Evolutionary conservation across 2,888 invertebrate species (phyloP), one percentile per base, ranked within the genome.

Genomic region (Siphonodentalium dalli): DNA sequence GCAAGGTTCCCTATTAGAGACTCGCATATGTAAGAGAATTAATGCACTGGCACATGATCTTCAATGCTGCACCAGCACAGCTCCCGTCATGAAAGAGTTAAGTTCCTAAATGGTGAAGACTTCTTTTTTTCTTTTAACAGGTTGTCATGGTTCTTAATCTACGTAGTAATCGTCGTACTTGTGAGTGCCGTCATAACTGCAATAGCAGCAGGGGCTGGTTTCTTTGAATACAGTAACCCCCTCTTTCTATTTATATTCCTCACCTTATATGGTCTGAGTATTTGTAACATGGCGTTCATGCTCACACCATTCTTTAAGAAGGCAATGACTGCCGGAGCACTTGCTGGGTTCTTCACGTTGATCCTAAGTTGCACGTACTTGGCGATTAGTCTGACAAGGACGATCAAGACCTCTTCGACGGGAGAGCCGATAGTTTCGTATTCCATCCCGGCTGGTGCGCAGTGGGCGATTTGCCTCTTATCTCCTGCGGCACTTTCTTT

Each of bases 261-360:
- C 74, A 83, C 90, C 53, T 83, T 91, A 31, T 92, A 91, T 77
- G 90, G 91, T 18, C 85, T 91, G 63, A 89, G 91, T 5, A 88
- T 91, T 45, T 90, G 92, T 66, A 89, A 90, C 79, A 87, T 91
- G 64, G 89, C 89, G 38, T 92, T 92, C 74, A 88, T 91, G 88
- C 84, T 92, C 57, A 91, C 91, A 0, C 90, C 92, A 1, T 92
- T 92, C 83, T 92, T 92, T 80, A 90, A 90, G 72, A 90, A 89
- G 75, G 89, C 78, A 3, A 54, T 63, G 52, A 52, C 53, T 52
- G 91, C 91, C 1, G 91, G 91, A 33, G 89, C 89, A 62, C 81
- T 91, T 47, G 90, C 90, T 61, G 90, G 90, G 68, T 89, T 91
- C 70, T 87, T 88, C 0, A 89, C 91, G 23, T 89, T 89, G 75